Evolutionary conservation across 2,797 vertebrate genomes (phyloP).

Genomic region (Notamacropus eugenii): DNA sequence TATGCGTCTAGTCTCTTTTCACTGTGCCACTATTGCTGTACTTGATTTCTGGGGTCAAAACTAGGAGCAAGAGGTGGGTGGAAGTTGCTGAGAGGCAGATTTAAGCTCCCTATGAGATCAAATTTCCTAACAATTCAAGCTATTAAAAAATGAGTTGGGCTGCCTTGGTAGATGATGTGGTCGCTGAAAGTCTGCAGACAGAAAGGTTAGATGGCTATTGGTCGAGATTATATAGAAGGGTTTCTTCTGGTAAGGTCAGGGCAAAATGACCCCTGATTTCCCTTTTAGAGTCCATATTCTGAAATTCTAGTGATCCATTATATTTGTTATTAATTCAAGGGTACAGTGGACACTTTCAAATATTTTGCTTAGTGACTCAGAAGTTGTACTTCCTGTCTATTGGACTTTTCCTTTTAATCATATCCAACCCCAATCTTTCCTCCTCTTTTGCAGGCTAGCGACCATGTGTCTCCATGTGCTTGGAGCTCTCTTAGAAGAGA

Average conservation of each 20-base stretch:
- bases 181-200: background rate
- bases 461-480: constrained; percentile 20
- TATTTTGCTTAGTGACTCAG: constrained; percentile 37
- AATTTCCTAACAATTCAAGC: background rate
- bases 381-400: background rate
- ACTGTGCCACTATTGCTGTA: background rate
- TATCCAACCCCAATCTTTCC: constrained; percentile 25
- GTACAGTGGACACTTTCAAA: constrained; percentile 19
- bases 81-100: background rate
- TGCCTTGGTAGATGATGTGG: background rate
- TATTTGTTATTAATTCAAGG: constrained; percentile 59
- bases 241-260: background rate
- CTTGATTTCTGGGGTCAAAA: background rate
- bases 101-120: background rate
- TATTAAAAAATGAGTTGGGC: background rate
- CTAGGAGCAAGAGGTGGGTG: background rate
- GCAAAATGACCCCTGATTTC: background rate
- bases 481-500: constrained; percentile 55
- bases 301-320: constrained; percentile 23
- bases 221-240: background rate
- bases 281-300: background rate
- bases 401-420: constrained; percentile 49
- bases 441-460: constrained; percentile 17
- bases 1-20: background rate
- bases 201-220: background rate